phyloP scores from a whole-genome alignment of 1,140 invertebrate genomes.

The Orchesella cincta region DNA sequence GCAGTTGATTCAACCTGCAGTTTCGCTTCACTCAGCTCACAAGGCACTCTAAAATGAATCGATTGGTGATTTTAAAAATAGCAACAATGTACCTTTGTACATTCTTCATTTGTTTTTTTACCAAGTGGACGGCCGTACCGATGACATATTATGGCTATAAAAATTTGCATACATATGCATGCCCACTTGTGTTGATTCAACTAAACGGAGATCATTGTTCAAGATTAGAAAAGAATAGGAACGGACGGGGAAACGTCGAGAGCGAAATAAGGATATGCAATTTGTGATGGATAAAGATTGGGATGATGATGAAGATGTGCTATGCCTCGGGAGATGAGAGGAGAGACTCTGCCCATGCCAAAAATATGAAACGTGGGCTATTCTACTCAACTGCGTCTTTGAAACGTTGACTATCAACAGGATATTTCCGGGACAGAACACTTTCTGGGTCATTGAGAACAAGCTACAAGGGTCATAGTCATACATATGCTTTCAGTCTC shows the following conservation, averaged over 20 bases:
- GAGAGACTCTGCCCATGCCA: not conserved
- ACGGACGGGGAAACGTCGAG: too few relatives aligned
- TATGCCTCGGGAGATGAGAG: not conserved
- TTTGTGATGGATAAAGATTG: conserved; percentile 17
- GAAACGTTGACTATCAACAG: too few relatives aligned
- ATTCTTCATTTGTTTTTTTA: not conserved
- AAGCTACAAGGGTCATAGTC: not conserved
- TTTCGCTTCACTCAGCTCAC: not conserved
- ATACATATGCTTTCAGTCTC: not conserved
- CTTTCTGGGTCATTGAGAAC: not conserved
- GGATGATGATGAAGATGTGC: not conserved
- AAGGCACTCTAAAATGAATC: not conserved
- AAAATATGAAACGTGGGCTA: not conserved
- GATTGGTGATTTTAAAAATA: not conserved
- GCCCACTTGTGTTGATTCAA: not conserved
- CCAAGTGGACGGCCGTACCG: not conserved
- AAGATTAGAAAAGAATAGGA: not conserved
- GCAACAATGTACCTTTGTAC: not conserved
- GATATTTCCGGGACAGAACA: conserved; percentile 1
- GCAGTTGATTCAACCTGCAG: not conserved
- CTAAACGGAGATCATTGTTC: not conserved
- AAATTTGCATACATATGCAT: not conserved
- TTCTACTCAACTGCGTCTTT: too few relatives aligned
- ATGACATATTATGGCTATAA: not conserved
- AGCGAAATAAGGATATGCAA: too few relatives aligned